Evolutionary conservation across 2,113 vertebrate species (phyloP), one percentile per base, ranked within the genome.

Genomic region (Tragulus kanchil): DNA sequence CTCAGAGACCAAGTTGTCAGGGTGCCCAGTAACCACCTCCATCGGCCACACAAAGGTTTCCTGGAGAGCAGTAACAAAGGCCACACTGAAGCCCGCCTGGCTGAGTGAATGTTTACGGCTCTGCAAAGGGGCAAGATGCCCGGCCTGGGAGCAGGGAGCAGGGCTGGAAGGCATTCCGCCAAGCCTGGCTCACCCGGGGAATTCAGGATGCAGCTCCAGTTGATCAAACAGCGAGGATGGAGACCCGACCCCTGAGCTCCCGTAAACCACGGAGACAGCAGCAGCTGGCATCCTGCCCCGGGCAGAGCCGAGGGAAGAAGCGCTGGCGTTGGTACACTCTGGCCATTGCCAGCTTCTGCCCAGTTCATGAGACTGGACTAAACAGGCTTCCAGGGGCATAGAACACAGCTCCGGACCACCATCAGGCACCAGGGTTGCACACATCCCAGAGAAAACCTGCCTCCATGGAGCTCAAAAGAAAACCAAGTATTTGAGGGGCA

Each of bases 31-130:
- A 25, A 73, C 67, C 0, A 0, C 93, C 94, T 94, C 94, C 48
- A 93, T 94, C 96, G 83, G 54, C 85, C n/a, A 61, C 90, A 95
- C 88, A 97, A 96, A 97, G 52, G 36, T 71, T 98, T 97, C 96
- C 96, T 91, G 25, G 93, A 95, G 97, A 97, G 48, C 93, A 83
- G 97, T 58, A 97, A 98, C 97, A 97, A 98, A 97, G 89, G 92
- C 95, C 86, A 83, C 14, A 5, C 94, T 69, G 97, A 97, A 97
- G 97, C 85, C 96, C 95, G 94, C 81, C 90, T 0, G 89, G 96
- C 85, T 84, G 95, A 96, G 94, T 69, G 97, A 97, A 94, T 92
- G 94, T 83, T 90, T 95, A 65, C 81, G 89, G 97, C 84, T 97
- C 94, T 92, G 84, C 96, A 96, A 96, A 89, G 91, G 97, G 95